Base-by-base conservation (phyloP, 2,888 invertebrate genomes). In the Heteromurus nitidus region DNA sequence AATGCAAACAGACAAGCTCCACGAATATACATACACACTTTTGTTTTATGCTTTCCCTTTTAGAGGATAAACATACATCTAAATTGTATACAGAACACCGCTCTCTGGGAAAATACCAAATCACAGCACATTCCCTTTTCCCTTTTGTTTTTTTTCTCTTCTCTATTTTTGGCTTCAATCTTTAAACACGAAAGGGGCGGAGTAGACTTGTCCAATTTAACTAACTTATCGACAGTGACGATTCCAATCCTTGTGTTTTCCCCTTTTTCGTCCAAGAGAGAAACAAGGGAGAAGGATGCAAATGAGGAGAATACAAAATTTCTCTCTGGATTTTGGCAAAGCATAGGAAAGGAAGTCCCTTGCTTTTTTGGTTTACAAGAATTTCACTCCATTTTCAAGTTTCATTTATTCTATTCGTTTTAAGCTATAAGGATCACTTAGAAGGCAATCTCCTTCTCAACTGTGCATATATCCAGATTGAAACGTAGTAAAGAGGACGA, bases 101-200 rank as follows among this genome's bases (percentile, higher is more conserved):
- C 11, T 16, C 47, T 5, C 3, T 53, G n/a, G 58, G 64, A 20
- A 64, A 73, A 30, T 47, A 64, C 73, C 62, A 64, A 73, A 42
- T 72, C 55, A 28, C 69, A 53, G 18, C 70, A 60, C 47, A n/a
- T 42, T 53, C 50, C 53, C 42, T 30, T 44, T 26, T 36, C 11
- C n/a, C 47, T 55, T 55, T 30, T 60, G 31, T 60, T 60, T 30
- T 55, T 47, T 47, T 24, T 53, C 53, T 22, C 53, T n/a, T 26
- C 30, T 30, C 60, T 53, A 42, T 53, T 50, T 68, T 47, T 47
- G 44, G 47, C 67, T 18, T 70, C 83, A 86, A 85, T 86, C 83
- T 84, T 69, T 79, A 55, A 84, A 86, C 86, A 86, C 70, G 85
- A 81, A 86, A 86, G 73, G 82, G 86, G 86, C 68, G 86, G 86